Conservation (phyloP, 2,113 vertebrate genomes). For the Alces alces region DNA sequence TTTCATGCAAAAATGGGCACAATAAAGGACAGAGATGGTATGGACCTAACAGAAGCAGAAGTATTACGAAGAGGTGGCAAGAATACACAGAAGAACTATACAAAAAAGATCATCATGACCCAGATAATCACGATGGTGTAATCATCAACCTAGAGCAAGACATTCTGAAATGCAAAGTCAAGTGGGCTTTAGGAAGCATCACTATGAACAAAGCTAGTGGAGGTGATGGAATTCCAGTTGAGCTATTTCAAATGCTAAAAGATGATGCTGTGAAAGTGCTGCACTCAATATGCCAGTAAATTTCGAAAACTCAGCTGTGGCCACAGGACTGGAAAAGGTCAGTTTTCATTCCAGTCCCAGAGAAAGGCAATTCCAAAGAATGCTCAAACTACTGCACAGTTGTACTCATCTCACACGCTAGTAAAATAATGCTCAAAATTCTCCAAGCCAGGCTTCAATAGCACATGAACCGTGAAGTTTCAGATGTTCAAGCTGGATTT, state of each 20-base stretch:
- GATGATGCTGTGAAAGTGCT: neutral
- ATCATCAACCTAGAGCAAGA: neutral
- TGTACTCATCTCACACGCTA: neutral
- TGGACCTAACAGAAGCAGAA: neutral
- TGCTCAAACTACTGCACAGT: neutral
- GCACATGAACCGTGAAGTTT: rapidly evolving
- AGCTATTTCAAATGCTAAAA: neutral
- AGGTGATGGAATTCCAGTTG: neutral
- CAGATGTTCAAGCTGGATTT: neutral
- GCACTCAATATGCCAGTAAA: neutral
- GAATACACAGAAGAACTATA: neutral
- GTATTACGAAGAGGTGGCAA: neutral
- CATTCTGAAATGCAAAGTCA: neutral
- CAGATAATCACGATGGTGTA: neutral
- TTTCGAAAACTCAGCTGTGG: neutral
- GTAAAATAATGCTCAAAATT: neutral
- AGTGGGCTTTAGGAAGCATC: neutral
- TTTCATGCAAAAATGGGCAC: neutral
- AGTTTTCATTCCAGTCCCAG: neutral
- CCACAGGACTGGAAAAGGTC: neutral
- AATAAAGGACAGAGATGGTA: neutral
- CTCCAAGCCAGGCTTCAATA: neutral
- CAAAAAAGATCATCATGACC: neutral
- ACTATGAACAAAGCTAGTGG: neutral
- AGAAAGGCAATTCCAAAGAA: neutral